These are phyloP conservation scores for Parazoanthus atlanticus DNA, from an alignment of 92 coral and sea anemone genomes.

Conservation along the genomic window DNA sequence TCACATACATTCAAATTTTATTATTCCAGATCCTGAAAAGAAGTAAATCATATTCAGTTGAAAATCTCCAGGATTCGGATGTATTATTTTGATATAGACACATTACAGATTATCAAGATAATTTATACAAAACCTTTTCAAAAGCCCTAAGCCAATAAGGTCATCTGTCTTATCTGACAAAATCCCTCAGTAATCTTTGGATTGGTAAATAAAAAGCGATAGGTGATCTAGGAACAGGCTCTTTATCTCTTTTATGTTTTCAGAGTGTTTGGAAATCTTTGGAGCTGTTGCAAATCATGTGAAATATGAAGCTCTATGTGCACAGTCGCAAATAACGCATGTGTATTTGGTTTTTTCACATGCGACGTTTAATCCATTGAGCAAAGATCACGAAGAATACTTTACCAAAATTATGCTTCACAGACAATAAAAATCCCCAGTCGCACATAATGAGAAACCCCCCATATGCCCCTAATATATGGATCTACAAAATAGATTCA, in stretches of 20 bases:
- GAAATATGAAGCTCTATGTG: neutral
- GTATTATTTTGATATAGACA: too few species aligned
- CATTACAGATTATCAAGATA: too few species aligned
- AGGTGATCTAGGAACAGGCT: neutral
- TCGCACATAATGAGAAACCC: too few species aligned
- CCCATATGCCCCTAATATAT: constrained; percentile 16
- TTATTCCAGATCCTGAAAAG: too few species aligned
- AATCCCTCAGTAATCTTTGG: too few species aligned
- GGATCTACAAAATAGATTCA: too few species aligned
- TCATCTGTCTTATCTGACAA: too few species aligned
- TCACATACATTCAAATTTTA: too few species aligned
- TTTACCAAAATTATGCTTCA: constrained; percentile 21
- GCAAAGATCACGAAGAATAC: constrained; percentile 21
- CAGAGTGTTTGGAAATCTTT: neutral
- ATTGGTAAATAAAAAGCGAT: neutral
- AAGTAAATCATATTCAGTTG: too few species aligned
- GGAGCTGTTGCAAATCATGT: neutral
- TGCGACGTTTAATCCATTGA: constrained; percentile 1
- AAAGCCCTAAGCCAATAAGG: neutral
- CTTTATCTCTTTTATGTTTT: neutral
- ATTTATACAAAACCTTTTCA: too few species aligned
- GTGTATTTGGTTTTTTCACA: neutral
- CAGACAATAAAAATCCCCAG: too few species aligned
- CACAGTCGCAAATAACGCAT: constrained; percentile 8
- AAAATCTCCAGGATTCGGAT: too few species aligned